Evolutionary conservation across 2,113 vertebrate genomes (phyloP), one percentile per base, ranked within the genome.

Genomic region (Archilochus colubris): DNA sequence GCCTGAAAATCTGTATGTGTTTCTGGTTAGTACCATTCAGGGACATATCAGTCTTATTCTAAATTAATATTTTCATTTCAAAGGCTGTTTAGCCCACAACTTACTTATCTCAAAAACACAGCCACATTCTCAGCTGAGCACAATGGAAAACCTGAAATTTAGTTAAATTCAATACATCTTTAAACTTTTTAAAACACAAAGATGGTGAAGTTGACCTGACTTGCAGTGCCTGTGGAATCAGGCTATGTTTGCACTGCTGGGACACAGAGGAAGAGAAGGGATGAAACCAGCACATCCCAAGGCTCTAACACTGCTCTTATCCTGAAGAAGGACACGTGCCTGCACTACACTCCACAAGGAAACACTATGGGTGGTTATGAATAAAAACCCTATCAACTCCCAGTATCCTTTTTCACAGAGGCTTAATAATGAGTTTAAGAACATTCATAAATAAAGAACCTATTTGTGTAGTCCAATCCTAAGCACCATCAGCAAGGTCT

Each of bases 21-120:
- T 88, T 88, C 51, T 67, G 55, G 36, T 88, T 70, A 90, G 38
- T 73, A 61, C 36, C 50, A 54, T 55, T 92, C 64, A 70, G 77
- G 66, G 89, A 86, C 48, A 25, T 3, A 33, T 27, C 8, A 51
- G 20, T 70, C n/a, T 70, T 80, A 74, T 14, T 59, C 85, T 70
- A 76, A 53, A 55, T 94, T 86, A 90, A 86, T 20, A 68, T 73
- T 70, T 88, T 93, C 15, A 77, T 73, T 86, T 74, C 48, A 67
- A 92, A 77, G 20, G n/a, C 23, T 3, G 1, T 33, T 77, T 74
- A 74, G 67, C 43, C 59, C 72, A 80, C 2, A 1, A 17, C 3
- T 72, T 88, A 30, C 17, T 73, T 62, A 46, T 75, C 43, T 74
- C 64, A 53, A 40, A 80, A 77, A 90, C 8, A 4, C 24, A 87